Percentiles rank a stretch among this genome's conserved stretches.
These are phyloP conservation scores for Podarcis cretensis DNA, from an alignment of 2,113 vertebrate genomes.

Conservation along the genomic window DNA sequence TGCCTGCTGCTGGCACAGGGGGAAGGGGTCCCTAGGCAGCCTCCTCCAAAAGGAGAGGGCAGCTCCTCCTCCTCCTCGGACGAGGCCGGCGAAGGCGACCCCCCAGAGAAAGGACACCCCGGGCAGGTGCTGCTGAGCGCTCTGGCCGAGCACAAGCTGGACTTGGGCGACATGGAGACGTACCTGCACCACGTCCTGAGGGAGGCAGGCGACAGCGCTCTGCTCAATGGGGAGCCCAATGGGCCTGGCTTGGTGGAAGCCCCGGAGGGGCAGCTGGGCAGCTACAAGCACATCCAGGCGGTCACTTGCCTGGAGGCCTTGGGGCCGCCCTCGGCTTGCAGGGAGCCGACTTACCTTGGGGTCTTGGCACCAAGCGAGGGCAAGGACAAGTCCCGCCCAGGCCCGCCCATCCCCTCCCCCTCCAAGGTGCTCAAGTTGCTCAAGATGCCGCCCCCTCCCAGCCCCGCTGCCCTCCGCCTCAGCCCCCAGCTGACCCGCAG, in stretches of 20 bases:
- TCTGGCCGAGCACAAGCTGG: conserved; percentile 58
- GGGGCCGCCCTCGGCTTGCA: conserved; percentile 67
- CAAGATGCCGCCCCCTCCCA: conserved; percentile 82
- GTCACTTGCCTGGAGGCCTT: conserved; percentile 31
- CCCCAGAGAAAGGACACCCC: conserved; percentile 53
- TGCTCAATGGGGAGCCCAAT: conserved; percentile 52
- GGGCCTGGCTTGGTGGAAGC: neutral
- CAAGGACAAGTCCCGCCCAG: neutral
- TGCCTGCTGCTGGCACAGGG: conserved; percentile 82
- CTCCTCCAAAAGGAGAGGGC: conserved; percentile 48
- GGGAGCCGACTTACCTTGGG: conserved; percentile 59
- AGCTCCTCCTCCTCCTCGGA: conserved; percentile 66
- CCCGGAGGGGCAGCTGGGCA: neutral
- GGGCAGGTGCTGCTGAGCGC: conserved; percentile 46
- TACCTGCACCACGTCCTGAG: conserved; percentile 68
- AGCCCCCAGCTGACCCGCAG: conserved; percentile 90
- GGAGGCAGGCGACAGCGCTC: conserved; percentile 54
- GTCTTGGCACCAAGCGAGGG: conserved; percentile 43
- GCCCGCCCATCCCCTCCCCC: conserved; percentile 80
- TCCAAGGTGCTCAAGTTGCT: conserved; percentile 89
- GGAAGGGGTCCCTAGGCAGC: conserved; percentile 66
- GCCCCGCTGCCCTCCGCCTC: conserved; percentile 79
- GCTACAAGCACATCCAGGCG: neutral
- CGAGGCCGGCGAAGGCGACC: conserved; percentile 55
- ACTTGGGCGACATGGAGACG: conserved; percentile 67